Base-by-base conservation (phyloP, 2,113 vertebrate genomes). In the Apus apus region DNA sequence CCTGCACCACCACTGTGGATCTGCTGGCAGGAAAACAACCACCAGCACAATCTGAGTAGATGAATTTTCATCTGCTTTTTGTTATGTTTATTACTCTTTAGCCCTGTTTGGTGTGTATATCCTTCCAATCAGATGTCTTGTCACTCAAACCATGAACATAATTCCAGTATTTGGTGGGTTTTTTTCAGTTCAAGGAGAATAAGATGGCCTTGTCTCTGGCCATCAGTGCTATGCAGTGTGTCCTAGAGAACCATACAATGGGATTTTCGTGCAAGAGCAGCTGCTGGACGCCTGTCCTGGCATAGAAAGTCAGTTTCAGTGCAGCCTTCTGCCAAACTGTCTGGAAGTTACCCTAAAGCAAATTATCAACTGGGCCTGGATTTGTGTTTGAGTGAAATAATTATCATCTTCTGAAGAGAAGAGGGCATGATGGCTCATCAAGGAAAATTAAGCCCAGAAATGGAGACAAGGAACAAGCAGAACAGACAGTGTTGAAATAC, bases 361-460 rank as follows among this genome's bases (percentile, higher is more conserved):
- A 83, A 68, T 51, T 70, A 40, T 60, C 65, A 73, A 0, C 34
- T 10, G 21, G 34, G 25, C 5, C 25, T 68, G 75, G 45, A 51
- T 85, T 74, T 70, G 65, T 7, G 3, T 81, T 32, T 64, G 32
- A 23, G 34, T 64, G 45, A 76, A 84, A 84, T 45, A 54, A 73
- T 40, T 84, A 38, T 21, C 21, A 3, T 34, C 17, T 70, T 74
- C 34, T 1, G 1, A 67, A 71, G 2, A 22, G 40, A 71, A 25
- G 12, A 0, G 0, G 16, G 38, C 12, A 30, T 23, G 19, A 27
- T 46, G 12, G 32, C 11, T 72, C 62, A 23, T 60, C 32, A 48
- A 34, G 38, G 50, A 68, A 88, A 77, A 81, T 11, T 15, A 82
- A 26, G 26, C 8, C 22, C 17, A 68, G 45, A 68, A 82, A 64